Evolutionary conservation across 2,113 vertebrate species (phyloP).

Genomic region (Colaptes auratus): DNA sequence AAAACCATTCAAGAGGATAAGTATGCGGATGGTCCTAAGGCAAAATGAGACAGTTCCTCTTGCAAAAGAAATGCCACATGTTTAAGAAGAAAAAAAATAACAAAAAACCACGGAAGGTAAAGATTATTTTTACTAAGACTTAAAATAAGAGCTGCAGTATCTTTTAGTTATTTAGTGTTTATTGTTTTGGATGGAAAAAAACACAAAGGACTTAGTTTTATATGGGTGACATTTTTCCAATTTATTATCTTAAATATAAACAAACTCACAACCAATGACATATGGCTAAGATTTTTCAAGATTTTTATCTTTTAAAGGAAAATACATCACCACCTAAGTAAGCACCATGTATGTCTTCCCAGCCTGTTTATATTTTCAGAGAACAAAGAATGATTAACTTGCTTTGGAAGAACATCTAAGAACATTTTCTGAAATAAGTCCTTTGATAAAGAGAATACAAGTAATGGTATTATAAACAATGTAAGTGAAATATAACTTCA

Average conservation of each 20-base stretch:
- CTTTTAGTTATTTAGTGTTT: background rate
- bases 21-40: background rate
- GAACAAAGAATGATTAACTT: background rate
- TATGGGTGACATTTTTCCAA: background rate
- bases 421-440: background rate
- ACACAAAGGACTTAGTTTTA: background rate
- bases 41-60: background rate
- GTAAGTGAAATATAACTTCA: background rate
- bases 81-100: background rate
- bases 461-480: background rate
- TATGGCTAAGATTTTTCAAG: background rate
- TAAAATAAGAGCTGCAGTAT: background rate
- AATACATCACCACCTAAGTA: background rate
- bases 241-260: background rate
- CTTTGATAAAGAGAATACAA: background rate
- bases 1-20: background rate
- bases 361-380: background rate
- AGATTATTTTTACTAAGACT: background rate
- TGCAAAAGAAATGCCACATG: background rate
- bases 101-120: background rate
- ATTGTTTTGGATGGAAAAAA: background rate
- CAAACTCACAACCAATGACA: too few species aligned
- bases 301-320: background rate
- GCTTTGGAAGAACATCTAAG: background rate
- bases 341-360: background rate